Evolutionary conservation across 1,140 invertebrate genomes (phyloP).

Genomic region (Calliopsis andreniformis): DNA sequence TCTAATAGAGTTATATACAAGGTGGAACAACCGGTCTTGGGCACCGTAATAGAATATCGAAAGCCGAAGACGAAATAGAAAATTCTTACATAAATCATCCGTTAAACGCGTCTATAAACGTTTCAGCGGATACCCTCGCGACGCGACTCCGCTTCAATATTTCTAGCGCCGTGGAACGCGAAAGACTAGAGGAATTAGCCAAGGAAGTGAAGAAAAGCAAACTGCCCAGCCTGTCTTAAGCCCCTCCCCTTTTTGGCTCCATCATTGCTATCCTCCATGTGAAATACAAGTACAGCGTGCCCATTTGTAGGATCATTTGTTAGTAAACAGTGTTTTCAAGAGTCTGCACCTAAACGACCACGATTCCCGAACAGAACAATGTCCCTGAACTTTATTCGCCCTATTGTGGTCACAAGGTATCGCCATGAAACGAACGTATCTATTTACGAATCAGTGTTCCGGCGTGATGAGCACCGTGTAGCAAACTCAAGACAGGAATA

Average conservation of each 20-base stretch:
- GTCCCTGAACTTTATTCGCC: not conserved
- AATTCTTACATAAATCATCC: not conserved
- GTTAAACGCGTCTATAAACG: not conserved
- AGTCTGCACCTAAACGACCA: too few relatives aligned
- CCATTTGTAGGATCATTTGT: too few relatives aligned
- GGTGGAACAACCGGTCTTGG: conserved; percentile 35
- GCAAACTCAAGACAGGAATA: conserved; percentile 13
- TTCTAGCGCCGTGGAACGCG: not conserved
- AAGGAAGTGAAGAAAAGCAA: too few relatives aligned
- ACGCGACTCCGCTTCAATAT: not conserved
- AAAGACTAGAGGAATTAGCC: not conserved
- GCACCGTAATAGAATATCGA: conserved; percentile 22
- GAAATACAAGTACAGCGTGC: too few relatives aligned
- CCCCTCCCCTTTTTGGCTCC: too few relatives aligned
- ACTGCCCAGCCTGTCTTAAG: too few relatives aligned
- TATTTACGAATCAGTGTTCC: conserved; percentile 54
- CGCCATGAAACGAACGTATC: conserved; percentile 18
- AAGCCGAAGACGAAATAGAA: conserved; percentile 19
- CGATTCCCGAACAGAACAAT: too few relatives aligned
- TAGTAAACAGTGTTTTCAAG: too few relatives aligned
- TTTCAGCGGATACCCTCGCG: not conserved
- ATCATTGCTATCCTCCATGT: too few relatives aligned
- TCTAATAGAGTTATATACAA: conserved; percentile 39
- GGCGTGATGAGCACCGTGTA: conserved; percentile 44
- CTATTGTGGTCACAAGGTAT: not conserved